Percentiles rank a stretch among this genome's conserved stretches.
These are phyloP conservation scores for Caenorhabditis brenneri DNA, from an alignment of 1,140 invertebrate genomes.

Conservation along the genomic window DNA sequence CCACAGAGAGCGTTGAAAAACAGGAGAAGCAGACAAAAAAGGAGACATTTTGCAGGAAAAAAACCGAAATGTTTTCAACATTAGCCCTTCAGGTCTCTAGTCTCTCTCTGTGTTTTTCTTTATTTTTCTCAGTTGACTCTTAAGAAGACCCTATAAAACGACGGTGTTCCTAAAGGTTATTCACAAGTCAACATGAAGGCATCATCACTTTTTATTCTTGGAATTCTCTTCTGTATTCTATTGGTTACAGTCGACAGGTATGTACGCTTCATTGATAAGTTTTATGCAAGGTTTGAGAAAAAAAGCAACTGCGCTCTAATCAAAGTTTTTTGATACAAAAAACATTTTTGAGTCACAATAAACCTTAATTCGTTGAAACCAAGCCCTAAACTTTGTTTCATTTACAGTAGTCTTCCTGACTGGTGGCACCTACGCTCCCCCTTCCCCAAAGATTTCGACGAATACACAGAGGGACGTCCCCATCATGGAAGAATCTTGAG, in stretches of 20 bases:
- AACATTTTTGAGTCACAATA: no score
- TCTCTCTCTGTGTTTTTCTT: not conserved
- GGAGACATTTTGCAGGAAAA: conserved; percentile 32
- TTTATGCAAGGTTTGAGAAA: not conserved
- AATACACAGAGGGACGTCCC: not conserved
- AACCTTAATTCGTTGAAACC: no score
- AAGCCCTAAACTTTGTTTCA: not conserved
- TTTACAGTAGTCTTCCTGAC: conserved; percentile 2
- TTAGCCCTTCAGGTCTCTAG: not conserved
- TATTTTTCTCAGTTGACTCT: not conserved
- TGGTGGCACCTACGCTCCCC: conserved; percentile 6
- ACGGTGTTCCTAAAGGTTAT: not conserved
- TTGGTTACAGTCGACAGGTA: conserved; percentile 5
- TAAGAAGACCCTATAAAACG: not conserved
- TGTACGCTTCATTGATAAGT: not conserved
- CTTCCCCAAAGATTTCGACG: conserved; percentile 1
- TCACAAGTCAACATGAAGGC: not conserved
- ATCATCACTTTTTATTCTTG: not conserved
- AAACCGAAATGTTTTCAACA: conserved; percentile 33
- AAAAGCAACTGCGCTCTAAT: no score
- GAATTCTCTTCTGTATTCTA: not conserved
- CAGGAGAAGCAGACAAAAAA: not conserved
- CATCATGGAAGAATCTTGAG: not conserved
- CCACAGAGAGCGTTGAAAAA: not conserved
- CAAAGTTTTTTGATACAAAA: no score